Percentiles rank a stretch among this genome's conserved stretches.
These are phyloP conservation scores for Pseudanteris insignis DNA, from an alignment of 2,888 invertebrate species.

Conservation along the genomic window DNA sequence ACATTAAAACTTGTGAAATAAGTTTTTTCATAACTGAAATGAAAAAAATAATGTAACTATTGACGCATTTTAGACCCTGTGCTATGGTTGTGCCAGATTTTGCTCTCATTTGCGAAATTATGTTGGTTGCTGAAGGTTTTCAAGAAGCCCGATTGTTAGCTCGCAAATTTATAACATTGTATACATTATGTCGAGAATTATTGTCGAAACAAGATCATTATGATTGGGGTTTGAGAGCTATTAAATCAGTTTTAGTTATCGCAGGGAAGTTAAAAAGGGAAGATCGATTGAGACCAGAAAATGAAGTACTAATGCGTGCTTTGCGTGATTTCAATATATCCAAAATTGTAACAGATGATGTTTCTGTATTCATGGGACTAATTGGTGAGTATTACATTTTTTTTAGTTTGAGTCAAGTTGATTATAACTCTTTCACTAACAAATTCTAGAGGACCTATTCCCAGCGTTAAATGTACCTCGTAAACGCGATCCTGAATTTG, in stretches of 20 bases:
- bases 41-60: too few species aligned
- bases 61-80: constrained; percentile 89
- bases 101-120: constrained; percentile 95
- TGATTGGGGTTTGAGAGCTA: constrained; percentile 95
- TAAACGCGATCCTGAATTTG: constrained; percentile 86
- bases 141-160: constrained; percentile 90
- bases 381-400: constrained; percentile 70
- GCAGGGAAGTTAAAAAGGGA: constrained; percentile 89
- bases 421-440: not conserved
- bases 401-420: not conserved
- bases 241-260: constrained; percentile 94
- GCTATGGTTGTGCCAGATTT: constrained; percentile 98
- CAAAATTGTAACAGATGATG: constrained; percentile 92
- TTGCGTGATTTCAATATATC: constrained; percentile 93
- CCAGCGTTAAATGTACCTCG: constrained; percentile 92
- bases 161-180: constrained; percentile 92
- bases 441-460: constrained; percentile 74
- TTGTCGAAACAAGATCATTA: constrained; percentile 96
- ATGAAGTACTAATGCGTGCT: constrained; percentile 94
- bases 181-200: constrained; percentile 88
- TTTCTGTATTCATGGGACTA: constrained; percentile 91
- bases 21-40: too few species aligned
- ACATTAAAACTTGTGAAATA: too few species aligned
- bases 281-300: constrained; percentile 82
- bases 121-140: constrained; percentile 96